Evolutionary conservation across 2,113 vertebrate genomes (phyloP).

Genomic region (Sinocyclocheilus rhinocerous): DNA sequence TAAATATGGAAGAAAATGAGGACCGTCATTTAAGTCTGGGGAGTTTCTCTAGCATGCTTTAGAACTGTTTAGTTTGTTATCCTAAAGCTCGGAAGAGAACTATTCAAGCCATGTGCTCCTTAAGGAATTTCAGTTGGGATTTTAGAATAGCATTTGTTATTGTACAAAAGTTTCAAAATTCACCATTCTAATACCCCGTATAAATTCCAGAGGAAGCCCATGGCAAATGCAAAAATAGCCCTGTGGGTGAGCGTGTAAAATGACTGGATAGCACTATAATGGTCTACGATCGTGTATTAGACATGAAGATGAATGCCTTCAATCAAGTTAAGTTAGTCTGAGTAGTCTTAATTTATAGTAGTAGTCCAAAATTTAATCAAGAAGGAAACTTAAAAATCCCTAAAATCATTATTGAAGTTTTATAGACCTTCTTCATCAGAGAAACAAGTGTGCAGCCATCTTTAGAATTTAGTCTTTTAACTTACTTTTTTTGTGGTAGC

Average conservation of each 20-base stretch:
- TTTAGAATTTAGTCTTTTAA: too few species aligned
- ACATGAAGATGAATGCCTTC: neutral
- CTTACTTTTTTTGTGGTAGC: too few species aligned
- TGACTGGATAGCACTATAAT: neutral
- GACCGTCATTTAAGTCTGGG: constrained; percentile 63
- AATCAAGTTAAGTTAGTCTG: neutral
- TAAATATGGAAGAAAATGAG: constrained; percentile 69
- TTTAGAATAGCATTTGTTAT: neutral
- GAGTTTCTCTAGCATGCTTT: constrained; percentile 70
- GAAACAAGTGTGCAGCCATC: too few species aligned
- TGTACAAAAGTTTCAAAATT: neutral
- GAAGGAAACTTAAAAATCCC: neutral
- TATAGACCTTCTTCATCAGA: too few species aligned
- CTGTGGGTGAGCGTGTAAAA: neutral
- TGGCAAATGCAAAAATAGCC: neutral
- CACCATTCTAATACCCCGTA: neutral
- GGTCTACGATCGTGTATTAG: neutral
- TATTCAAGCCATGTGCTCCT: neutral
- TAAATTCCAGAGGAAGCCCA: neutral
- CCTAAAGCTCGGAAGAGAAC: constrained; percentile 33
- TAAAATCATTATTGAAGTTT: too few species aligned
- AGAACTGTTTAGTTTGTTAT: constrained; percentile 6
- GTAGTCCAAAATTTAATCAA: neutral
- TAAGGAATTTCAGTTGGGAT: neutral
- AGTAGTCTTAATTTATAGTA: neutral